A percentile compares a stretch with the other conserved stretches of the same genome.
Evolutionary conservation across 2,888 invertebrate genomes (phyloP).

Genomic region (Gasteruption jaculator): DNA sequence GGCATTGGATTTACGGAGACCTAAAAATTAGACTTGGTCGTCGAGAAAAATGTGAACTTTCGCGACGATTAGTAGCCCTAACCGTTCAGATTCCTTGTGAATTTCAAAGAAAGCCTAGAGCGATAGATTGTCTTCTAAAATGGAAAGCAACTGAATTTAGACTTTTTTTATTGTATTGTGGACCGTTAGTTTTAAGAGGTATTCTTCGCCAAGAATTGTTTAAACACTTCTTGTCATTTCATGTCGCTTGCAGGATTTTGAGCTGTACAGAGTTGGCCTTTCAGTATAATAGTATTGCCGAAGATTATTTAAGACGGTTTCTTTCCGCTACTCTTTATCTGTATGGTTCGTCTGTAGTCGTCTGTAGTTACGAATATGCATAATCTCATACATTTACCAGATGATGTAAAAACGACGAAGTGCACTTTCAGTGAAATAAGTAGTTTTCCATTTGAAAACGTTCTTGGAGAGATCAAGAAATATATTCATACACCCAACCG

Average conservation of each 20-base stretch:
- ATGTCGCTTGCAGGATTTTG: constrained; percentile 2
- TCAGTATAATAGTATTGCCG: not conserved
- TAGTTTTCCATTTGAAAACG: constrained; percentile 9
- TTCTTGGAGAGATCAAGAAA: constrained; percentile 10
- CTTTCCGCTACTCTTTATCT: not conserved
- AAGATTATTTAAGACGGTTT: not conserved
- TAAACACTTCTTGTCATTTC: constrained; percentile 4
- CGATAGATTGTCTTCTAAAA: not conserved
- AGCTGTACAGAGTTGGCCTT: not conserved
- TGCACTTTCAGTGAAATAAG: constrained; percentile 1
- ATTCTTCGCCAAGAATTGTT: not conserved
- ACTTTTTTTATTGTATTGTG: constrained; percentile 1
- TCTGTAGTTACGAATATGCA: constrained; percentile 5
- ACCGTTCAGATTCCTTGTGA: constrained; percentile 1
- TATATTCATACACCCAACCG: not conserved
- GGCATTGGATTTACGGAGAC: not conserved
- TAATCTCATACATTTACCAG: constrained; percentile 6
- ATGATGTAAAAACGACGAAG: constrained; percentile 8
- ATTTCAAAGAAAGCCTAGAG: constrained; percentile 5
- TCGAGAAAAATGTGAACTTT: not conserved
- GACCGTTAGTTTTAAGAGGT: constrained; percentile 1
- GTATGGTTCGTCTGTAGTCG: not conserved
- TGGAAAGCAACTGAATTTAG: constrained; percentile 6
- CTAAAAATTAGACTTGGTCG: not conserved
- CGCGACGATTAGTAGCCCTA: not conserved